Conservation (phyloP, 37 sponge, comb jelly and placozoan genomes). For the Corticium candelabrum region DNA sequence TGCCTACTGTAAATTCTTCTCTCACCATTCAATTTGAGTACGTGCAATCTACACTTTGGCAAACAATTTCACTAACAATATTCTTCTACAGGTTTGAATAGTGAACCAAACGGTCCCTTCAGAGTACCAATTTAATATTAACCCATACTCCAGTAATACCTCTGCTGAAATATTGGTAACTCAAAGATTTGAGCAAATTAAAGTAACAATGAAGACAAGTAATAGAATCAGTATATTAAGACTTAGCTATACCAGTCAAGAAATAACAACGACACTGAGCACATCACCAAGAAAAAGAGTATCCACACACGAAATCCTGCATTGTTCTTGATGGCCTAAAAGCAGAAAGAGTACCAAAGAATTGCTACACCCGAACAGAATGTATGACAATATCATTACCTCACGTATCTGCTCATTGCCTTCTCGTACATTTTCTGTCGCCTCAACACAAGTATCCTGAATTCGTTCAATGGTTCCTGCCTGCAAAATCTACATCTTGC, state of each 20-base stretch:
- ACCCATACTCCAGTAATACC: too few species aligned
- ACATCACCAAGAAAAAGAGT: conserved; percentile 67
- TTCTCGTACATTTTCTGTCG: conserved; percentile 55
- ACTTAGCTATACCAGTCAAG: conserved; percentile 82
- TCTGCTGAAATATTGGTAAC: too few species aligned
- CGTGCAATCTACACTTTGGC: too few species aligned
- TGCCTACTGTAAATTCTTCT: too few species aligned
- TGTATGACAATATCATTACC: conserved; percentile 19
- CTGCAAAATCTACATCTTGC: conserved; percentile 17
- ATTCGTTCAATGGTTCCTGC: conserved; percentile 41
- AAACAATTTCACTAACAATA: too few species aligned
- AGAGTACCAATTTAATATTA: too few species aligned
- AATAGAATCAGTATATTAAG: background rate
- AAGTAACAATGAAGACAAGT: too few species aligned
- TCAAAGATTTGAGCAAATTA: too few species aligned
- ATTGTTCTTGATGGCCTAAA: conserved; percentile 83
- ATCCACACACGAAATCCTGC: conserved; percentile 81
- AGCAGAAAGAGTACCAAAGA: background rate
- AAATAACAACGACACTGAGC: conserved; percentile 69
- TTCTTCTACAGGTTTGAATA: too few species aligned
- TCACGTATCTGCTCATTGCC: conserved; percentile 68
- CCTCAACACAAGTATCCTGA: conserved; percentile 19
- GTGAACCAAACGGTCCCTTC: too few species aligned
- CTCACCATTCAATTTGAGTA: too few species aligned
- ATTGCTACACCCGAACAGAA: background rate